These are phyloP conservation scores for Amphiura filiformis DNA, from an alignment of 35 echinoderm and acorn worm genomes.

Conservation along the genomic window DNA sequence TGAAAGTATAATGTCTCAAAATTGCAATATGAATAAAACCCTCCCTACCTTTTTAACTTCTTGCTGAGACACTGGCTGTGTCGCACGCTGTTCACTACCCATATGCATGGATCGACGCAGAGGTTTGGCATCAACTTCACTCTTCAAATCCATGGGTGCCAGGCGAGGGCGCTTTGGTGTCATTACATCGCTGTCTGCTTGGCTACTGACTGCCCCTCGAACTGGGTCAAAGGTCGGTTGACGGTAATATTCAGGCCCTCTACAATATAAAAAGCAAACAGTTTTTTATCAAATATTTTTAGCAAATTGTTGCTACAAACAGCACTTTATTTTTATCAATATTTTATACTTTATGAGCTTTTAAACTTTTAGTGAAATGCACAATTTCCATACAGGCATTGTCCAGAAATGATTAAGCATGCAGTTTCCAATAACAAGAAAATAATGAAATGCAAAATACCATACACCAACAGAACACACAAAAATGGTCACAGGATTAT, in stretches of 20 bases:
- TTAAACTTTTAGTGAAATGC: too few relatives aligned
- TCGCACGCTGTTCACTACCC: constrained; percentile 20
- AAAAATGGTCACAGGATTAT: too few relatives aligned
- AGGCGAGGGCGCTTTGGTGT: constrained; percentile 64
- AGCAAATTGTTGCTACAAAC: background rate
- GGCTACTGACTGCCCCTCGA: constrained; percentile 23
- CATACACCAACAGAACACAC: too few relatives aligned
- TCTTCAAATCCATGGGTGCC: constrained; percentile 19
- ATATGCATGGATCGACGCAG: constrained; percentile 36
- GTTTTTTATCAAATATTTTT: background rate
- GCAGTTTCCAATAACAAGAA: too few relatives aligned
- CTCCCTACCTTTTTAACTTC: constrained; percentile 64
- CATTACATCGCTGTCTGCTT: constrained; percentile 32
- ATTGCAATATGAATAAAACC: too few relatives aligned
- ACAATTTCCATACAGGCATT: too few relatives aligned
- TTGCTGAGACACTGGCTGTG: constrained; percentile 27
- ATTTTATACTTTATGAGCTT: too few relatives aligned
- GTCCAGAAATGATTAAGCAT: too few relatives aligned
- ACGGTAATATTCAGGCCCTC: constrained; percentile 32
- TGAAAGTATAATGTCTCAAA: too few relatives aligned
- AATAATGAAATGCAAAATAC: too few relatives aligned
- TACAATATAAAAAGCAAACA: background rate
- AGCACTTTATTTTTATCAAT: too few relatives aligned
- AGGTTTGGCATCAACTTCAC: constrained; percentile 49
- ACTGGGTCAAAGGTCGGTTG: constrained; percentile 53